phyloP scores from a whole-genome alignment of 2,113 vertebrate species.

The Engraulis encrasicolus region DNA sequence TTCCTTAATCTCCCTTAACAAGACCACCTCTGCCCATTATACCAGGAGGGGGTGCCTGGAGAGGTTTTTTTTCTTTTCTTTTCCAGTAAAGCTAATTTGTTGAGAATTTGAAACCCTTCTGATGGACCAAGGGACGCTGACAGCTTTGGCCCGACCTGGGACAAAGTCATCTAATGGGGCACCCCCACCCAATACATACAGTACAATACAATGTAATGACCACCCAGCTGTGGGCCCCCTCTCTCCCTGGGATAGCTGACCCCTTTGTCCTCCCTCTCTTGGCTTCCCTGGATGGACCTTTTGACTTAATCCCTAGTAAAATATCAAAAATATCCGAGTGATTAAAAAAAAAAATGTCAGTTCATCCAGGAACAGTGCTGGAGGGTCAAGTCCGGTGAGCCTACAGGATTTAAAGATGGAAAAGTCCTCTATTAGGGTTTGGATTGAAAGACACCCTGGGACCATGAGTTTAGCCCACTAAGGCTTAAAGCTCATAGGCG shows the following conservation, averaged over 20 bases:
- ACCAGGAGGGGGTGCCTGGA: conserved; percentile 30
- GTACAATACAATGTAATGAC: no score
- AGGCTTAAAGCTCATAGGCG: not conserved
- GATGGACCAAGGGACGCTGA: no score
- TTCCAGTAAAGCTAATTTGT: not conserved
- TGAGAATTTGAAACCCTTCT: not conserved
- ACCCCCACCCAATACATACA: no score
- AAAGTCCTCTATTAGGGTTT: not conserved
- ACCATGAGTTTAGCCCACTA: not conserved
- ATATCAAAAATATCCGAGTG: no score
- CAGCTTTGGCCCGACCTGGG: no score
- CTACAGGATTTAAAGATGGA: conserved; percentile 16
- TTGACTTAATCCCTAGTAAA: not conserved
- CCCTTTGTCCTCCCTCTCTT: no score
- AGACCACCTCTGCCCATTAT: conserved; percentile 59
- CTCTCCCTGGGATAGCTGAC: no score
- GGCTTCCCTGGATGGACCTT: not conserved
- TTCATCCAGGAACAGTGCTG: not conserved
- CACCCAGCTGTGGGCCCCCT: no score
- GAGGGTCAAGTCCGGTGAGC: not conserved
- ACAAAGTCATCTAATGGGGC: no score
- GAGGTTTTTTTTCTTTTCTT: not conserved
- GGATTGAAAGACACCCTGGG: conserved; percentile 13
- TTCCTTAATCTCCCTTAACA: conserved; percentile 66
- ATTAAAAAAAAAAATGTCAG: no score